These are phyloP conservation scores for Myiopsitta monachus DNA, from an alignment of 2,113 vertebrate genomes.

Conservation along the genomic window DNA sequence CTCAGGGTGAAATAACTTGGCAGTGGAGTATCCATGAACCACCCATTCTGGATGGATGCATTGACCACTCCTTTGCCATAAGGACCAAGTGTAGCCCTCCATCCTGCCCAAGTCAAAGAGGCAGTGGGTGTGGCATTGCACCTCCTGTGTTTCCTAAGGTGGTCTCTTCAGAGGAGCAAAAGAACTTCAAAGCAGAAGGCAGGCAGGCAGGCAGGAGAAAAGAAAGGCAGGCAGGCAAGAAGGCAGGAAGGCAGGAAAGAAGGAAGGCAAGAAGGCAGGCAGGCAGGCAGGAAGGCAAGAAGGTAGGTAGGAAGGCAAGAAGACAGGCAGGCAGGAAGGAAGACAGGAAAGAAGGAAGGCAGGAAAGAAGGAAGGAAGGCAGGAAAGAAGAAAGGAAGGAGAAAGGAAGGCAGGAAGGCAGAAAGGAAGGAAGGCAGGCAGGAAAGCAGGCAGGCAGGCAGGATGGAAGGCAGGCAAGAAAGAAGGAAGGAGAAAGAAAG, in stretches of 20 bases:
- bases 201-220: too few relatives aligned
- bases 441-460: rapidly evolving
- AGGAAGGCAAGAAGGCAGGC: too few relatives aligned
- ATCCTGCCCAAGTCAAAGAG: rapidly evolving
- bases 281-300: background rate
- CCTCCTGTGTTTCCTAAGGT: background rate
- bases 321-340: background rate
- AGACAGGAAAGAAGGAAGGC: too few relatives aligned
- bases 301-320: rapidly evolving
- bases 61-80: background rate
- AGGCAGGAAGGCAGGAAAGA: background rate
- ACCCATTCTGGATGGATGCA: background rate
- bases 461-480: too few relatives aligned
- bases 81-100: background rate
- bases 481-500: too few relatives aligned
- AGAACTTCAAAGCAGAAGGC: background rate
- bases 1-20: background rate
- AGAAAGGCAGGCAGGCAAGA: background rate
- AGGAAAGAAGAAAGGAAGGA: background rate
- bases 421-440: background rate
- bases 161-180: background rate
- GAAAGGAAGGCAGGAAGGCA: too few relatives aligned
- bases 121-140: background rate
- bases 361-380: rapidly evolving
- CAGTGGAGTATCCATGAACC: background rate